Evolutionary conservation across 2,113 vertebrate species (phyloP), one percentile per base, ranked within the genome.

Genomic region (Zapornia atra): DNA sequence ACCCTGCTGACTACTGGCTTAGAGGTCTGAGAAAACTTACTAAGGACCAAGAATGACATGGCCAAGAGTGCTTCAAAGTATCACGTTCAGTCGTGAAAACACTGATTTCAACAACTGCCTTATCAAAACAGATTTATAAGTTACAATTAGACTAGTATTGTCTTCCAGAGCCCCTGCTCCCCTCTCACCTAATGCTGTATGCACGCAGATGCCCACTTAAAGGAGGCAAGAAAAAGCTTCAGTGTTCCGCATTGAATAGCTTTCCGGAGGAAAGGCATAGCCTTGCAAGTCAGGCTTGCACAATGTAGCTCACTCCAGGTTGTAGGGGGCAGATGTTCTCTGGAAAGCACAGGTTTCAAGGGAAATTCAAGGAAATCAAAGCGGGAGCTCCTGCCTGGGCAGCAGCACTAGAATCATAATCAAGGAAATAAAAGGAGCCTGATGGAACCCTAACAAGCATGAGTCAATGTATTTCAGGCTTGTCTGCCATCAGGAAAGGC

Each of bases 391-490:
- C 73, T 77, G 70, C 36, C 72, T 79, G 61, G 57, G 61, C 17
- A 8, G 86, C 77, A 93, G 80, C 57, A 72, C 66, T 76, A 63
- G 83, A 94, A 87, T 93, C 81, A 79, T 78, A 91, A 94, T 68
- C 72, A 88, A 93, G 70, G 73, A 95, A 89, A 96, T 89, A 94
- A 94, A 96, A 95, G 54, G 70, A 94, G 86, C 54, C 88, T 92
- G 92, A 94, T 85, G 83, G 86, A 95, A 94, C 63, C 86, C 70
- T 93, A 92, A 89, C 61, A 97, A 94, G 83, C 65, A 72, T 92
- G 80, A 96, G 83, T 91, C 96, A 93, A 93, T 44, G 44, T 79
- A 95, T 95, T 95, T 86, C 86, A 94, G 85, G 88, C 88, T 92
- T 88, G 88, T 86, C 90, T 94, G 94, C 88, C 90, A 92, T 88